These are phyloP conservation scores for Manis javanica DNA, from an alignment of 2,797 vertebrate species.

Conservation along the genomic window DNA sequence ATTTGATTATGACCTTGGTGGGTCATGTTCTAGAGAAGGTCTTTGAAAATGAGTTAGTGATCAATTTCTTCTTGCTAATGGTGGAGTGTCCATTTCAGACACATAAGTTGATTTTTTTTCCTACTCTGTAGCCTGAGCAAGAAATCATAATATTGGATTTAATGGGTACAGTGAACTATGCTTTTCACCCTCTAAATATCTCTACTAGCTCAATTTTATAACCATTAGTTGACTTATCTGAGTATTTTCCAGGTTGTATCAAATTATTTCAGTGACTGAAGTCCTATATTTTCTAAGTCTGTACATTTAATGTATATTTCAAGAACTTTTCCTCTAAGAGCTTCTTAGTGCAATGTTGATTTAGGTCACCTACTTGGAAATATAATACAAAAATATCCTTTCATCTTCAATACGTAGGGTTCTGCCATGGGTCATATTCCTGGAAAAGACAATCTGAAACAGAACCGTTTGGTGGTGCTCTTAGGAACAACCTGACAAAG, in stretches of 20 bases:
- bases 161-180: not conserved
- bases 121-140: not conserved
- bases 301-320: not conserved
- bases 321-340: not conserved
- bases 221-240: not conserved
- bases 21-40: constrained; percentile 15
- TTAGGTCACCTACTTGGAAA: constrained; percentile 14
- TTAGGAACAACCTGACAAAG: not conserved
- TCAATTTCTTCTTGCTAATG: not conserved
- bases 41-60: constrained; percentile 36
- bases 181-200: not conserved
- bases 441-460: not conserved
- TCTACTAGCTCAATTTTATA: not conserved
- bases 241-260: not conserved
- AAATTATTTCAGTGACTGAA: not conserved
- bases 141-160: not conserved
- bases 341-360: not conserved
- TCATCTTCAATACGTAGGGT: not conserved
- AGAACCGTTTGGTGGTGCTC: not conserved
- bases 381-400: not conserved
- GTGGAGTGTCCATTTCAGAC: not conserved
- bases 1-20: constrained; percentile 28
- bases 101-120: not conserved
- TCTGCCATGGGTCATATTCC: not conserved
- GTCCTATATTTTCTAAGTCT: not conserved